phyloP scores from a whole-genome alignment of 2,888 invertebrate species.

The Drosophila mettleri region DNA sequence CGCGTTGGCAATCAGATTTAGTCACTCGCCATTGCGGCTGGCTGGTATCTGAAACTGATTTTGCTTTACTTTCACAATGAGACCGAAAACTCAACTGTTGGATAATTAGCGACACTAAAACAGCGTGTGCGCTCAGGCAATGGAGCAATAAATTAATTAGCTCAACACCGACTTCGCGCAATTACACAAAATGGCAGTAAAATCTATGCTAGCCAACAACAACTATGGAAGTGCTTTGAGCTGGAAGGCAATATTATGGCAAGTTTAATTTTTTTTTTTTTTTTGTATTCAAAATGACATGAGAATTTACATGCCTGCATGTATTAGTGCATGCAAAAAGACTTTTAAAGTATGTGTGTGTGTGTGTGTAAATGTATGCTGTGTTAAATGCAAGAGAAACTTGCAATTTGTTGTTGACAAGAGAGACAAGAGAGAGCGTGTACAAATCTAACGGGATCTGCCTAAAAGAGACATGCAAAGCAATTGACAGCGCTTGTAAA shows the following conservation, averaged over 20 bases:
- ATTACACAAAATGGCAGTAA: slow-evolving; percentile 37
- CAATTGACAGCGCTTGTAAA: not conserved
- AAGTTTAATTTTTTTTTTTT: not conserved
- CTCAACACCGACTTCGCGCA: slow-evolving; percentile 43
- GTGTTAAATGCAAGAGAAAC: slow-evolving; percentile 5
- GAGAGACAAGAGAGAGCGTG: not conserved
- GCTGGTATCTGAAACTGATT: slow-evolving; percentile 33
- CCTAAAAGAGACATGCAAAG: slow-evolving; percentile 5
- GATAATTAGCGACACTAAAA: slow-evolving; percentile 72
- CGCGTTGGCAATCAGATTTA: slow-evolving; percentile 52
- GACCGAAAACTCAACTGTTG: slow-evolving; percentile 63
- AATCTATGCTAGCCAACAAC: slow-evolving; percentile 10
- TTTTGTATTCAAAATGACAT: not conserved
- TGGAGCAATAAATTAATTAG: slow-evolving; percentile 68
- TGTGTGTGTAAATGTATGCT: no score
- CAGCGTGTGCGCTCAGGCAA: slow-evolving; percentile 49
- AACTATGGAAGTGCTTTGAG: slow-evolving; percentile 4
- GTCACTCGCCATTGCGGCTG: slow-evolving; percentile 37
- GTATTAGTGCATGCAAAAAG: not conserved
- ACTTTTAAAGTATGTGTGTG: not conserved
- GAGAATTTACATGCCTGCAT: not conserved
- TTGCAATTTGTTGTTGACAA: not conserved
- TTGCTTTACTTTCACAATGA: slow-evolving; percentile 67
- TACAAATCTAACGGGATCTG: slow-evolving; percentile 9
- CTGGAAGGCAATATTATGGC: slow-evolving; percentile 5